Base-by-base conservation (phyloP, 2,113 vertebrate genomes). In the Daboia siamensis region DNA sequence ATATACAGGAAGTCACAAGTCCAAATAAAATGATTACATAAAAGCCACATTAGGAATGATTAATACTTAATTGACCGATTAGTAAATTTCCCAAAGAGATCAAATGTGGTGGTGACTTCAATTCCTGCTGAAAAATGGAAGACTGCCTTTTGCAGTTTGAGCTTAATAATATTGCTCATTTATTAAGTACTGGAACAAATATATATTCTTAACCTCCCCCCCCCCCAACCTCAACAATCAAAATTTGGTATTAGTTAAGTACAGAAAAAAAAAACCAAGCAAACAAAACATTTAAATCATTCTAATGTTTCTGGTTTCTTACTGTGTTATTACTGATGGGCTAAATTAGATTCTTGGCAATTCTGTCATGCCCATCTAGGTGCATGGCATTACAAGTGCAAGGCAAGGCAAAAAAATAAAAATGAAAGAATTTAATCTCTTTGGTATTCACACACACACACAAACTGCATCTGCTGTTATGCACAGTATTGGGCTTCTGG, bases 11-110 rank as follows among this genome's bases (percentile, higher is more conserved):
- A 86, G 46, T 86, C n/a, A 90, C 55, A 86, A 90, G 86, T 54
- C 51, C 57, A 52, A 33, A 20, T 64, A 86, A 90, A 61, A 86
- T 23, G 74, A 51, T 44, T 90, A 84, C 61, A 69, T 86, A 64
- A 93, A 86, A 93, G 56, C n/a, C 61, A 86, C 5, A 21, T 93
- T 86, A 44, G 61, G 92, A 39, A 64, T 93, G 80, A 90, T 64
- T 64, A 90, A 61, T 92, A 90, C 55, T 51, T 64, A 90, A 90
- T 55, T 24, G 52, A 24, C 39, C 24, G 48, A 56, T 89, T 33
- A 48, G 24, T 33, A 88, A 20, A 80, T 92, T 92, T 88, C n/a
- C 44, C 15, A 84, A 44, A 87, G 33, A 92, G 91, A 46, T 61
- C 13, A 56, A 57, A 89, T 29, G 24, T 56, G 13, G 52, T 4